Conservation (phyloP, 2,888 invertebrate species). For the Volucella bombylans region DNA sequence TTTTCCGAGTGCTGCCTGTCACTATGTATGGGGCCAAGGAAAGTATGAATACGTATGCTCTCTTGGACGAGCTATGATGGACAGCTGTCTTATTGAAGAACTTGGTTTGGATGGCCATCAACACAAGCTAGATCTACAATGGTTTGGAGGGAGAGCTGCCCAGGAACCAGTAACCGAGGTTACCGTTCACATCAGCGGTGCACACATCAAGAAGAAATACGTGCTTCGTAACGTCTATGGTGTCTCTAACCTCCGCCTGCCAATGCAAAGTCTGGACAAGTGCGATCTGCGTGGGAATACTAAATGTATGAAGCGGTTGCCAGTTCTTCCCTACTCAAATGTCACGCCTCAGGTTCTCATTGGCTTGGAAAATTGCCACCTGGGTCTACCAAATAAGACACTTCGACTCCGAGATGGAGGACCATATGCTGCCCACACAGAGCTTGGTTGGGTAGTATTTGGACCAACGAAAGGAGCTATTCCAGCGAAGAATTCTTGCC, state of each 20-base stretch:
- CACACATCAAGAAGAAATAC: constrained; percentile 17
- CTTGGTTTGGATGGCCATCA: too few relatives aligned
- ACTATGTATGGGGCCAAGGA: constrained; percentile 46
- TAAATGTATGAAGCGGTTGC: constrained; percentile 9
- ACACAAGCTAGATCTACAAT: constrained; percentile 36
- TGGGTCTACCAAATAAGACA: constrained; percentile 15
- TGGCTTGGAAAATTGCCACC: too few relatives aligned
- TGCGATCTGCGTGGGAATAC: constrained; percentile 21
- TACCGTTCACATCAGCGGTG: constrained; percentile 58
- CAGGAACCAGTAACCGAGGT: constrained; percentile 51
- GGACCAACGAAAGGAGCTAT: constrained; percentile 21
- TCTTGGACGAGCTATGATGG: too few relatives aligned
- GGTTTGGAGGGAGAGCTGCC: constrained; percentile 56
- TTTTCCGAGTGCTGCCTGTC: constrained; percentile 60
- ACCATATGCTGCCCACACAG: constrained; percentile 59
- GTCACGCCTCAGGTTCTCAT: constrained; percentile 36
- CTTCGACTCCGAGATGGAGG: constrained; percentile 11
- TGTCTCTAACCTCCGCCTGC: constrained; percentile 19
- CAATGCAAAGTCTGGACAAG: too few relatives aligned
- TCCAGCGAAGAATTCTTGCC: constrained; percentile 15
- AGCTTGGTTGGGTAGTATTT: constrained; percentile 65
- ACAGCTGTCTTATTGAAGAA: too few relatives aligned
- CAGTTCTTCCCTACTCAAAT: constrained; percentile 23
- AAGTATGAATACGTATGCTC: neutral
- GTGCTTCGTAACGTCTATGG: constrained; percentile 30